Base-by-base conservation (phyloP, 2,888 invertebrate species). In the Noctua comes region DNA sequence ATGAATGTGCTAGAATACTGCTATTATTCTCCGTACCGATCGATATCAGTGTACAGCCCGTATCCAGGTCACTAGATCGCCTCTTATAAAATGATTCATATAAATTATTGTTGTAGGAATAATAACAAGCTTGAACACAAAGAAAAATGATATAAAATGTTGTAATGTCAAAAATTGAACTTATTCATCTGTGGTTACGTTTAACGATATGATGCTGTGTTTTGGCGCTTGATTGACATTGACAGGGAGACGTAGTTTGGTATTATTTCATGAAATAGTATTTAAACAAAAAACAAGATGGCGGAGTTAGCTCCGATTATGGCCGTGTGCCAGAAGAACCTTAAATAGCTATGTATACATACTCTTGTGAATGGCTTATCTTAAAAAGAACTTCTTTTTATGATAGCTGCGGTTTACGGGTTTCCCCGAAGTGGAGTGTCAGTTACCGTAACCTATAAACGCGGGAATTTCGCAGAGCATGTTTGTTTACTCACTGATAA, bases 1-100 rank as follows among this genome's bases (percentile, higher is more conserved):
- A 86, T 82, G 79, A 73, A 83, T 83, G 77, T 80, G 74, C 79
- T 80, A 75, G 76, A 82, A 84, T 65, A 82, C 51, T 24, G 62
- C 75, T 69, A 80, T 86, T 75, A 81, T 82, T 79, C 83, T 74
- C 54, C 64, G 82, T 73, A 74, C 46, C 81, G 82, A 89, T 89
- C 83, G 73, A 88, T 88, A 89, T 78, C 79, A 69, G 83, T 86
- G 80, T 87, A 88, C 76, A 62, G 70, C 74, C 57, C 54, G 73
- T 71, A 89, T 79, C 68, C 66, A 80, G 89, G 88, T 88, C 88
- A 88, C 75, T 86, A 70, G 89, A 88, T 79, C 84, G 77, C n/a
- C 76, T 84, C 72, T 68, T 77, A 83, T 70, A 73, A 75, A 73
- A 73, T 78, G 84, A 84, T 84, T 86, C 88, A 86, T 80, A 75